Conservation (phyloP, 2,113 vertebrate species). For the Pitta sordida region DNA sequence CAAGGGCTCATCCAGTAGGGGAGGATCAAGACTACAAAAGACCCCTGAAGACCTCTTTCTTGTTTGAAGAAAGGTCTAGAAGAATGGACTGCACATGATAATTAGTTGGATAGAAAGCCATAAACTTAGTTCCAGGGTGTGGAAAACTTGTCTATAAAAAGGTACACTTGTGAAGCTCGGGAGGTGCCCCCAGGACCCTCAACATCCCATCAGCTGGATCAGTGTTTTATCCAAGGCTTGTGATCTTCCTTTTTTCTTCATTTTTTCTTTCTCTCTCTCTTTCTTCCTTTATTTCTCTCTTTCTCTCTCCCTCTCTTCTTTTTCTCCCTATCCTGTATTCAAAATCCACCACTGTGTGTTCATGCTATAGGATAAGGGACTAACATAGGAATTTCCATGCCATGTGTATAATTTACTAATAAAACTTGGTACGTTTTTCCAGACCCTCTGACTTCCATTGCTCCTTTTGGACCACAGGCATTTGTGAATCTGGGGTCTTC, state of each 20-base stretch:
- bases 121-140: neutral
- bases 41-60: neutral
- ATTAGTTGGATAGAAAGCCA: neutral
- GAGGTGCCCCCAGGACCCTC: neutral
- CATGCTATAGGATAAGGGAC: neutral
- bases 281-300: neutral
- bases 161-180: neutral
- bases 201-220: neutral
- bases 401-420: neutral
- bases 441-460: neutral
- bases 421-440: neutral
- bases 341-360: neutral
- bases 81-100: neutral
- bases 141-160: neutral
- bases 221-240: fast-evolving
- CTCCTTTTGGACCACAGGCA: neutral
- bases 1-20: neutral
- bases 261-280: neutral
- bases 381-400: fast-evolving
- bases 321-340: neutral
- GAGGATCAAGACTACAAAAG: neutral
- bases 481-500: neutral
- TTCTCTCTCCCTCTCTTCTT: neutral
- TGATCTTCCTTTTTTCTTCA: neutral
- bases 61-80: neutral